Conservation (phyloP, 1,140 invertebrate species). For the Drosophila kikkawai region DNA sequence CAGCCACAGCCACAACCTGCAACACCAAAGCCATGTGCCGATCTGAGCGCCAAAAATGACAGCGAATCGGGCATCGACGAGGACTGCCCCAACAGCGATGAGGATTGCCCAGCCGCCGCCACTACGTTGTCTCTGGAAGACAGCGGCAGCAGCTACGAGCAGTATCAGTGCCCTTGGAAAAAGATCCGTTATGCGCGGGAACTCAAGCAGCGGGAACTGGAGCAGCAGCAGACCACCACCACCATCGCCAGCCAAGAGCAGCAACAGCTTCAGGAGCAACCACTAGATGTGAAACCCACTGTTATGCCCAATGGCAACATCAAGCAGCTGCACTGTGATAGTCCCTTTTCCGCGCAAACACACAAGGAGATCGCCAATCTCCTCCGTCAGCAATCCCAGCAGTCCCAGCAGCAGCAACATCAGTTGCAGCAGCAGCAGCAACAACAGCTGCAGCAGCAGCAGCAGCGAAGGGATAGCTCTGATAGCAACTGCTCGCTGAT, state of each 20-base stretch:
- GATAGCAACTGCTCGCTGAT: conserved; percentile 82
- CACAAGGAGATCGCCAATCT: conserved; percentile 82
- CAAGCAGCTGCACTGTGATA: conserved; percentile 76
- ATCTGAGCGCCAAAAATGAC: conserved; percentile 75
- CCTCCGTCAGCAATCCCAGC: conserved; percentile 72
- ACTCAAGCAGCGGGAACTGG: conserved; percentile 77
- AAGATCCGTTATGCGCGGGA: conserved; percentile 83
- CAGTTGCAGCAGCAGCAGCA: conserved; percentile 51
- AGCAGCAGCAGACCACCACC: conserved; percentile 48
- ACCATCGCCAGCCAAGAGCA: conserved; percentile 28
- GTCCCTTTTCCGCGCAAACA: conserved; percentile 78
- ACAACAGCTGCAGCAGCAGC: conserved; percentile 57
- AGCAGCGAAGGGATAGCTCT: conserved; percentile 79
- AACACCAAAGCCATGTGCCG: conserved; percentile 70
- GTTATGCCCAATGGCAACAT: conserved; percentile 58
- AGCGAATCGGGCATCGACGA: conserved; percentile 79
- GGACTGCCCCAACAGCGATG: conserved; percentile 69
- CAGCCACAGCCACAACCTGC: conserved; percentile 41
- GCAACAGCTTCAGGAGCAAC: conserved; percentile 19
- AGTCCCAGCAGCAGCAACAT: conserved; percentile 49
- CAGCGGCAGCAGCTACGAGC: conserved; percentile 63
- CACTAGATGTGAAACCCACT: conserved; percentile 35
- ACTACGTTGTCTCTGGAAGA: conserved; percentile 20
- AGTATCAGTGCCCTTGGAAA: conserved; percentile 84
- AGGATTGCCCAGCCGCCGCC: conserved; percentile 36